phyloP scores from a whole-genome alignment of 2,888 invertebrate species.

The Pollenia griseotomentosa region DNA sequence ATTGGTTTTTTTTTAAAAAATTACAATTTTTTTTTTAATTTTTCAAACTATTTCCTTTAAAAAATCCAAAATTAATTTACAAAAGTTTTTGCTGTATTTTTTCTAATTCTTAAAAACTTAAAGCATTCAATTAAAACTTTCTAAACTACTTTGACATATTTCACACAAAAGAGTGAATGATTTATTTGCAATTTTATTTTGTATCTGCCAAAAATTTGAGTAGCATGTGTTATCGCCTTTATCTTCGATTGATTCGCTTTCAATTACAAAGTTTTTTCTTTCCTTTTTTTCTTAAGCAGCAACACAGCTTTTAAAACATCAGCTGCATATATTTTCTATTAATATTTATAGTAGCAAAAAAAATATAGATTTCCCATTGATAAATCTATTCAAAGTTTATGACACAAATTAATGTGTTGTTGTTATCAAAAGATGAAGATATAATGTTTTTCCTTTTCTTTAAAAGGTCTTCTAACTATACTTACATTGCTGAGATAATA shows the following conservation, averaged over 20 bases:
- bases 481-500: no score
- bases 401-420: conserved; percentile 10
- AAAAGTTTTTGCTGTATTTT: neutral
- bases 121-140: conserved; percentile 45
- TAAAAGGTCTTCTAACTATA: no score
- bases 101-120: neutral
- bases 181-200: conserved; percentile 34
- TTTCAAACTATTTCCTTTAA: no score
- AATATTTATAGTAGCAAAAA: conserved; percentile 28
- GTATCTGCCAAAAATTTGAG: conserved; percentile 18
- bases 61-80: no score
- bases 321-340: conserved; percentile 46
- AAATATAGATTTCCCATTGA: neutral
- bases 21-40: no score
- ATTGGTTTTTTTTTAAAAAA: no score
- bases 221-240: conserved; percentile 18
- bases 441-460: no score
- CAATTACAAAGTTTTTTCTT: neutral
- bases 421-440: conserved; percentile 13
- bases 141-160: conserved; percentile 35
- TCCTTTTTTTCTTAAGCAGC: neutral
- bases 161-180: conserved; percentile 11
- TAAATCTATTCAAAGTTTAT: neutral
- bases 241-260: conserved; percentile 5
- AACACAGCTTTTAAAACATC: conserved; percentile 15